Conservation (phyloP, 2,797 vertebrate species). For the Lophotriccus pileatus region DNA sequence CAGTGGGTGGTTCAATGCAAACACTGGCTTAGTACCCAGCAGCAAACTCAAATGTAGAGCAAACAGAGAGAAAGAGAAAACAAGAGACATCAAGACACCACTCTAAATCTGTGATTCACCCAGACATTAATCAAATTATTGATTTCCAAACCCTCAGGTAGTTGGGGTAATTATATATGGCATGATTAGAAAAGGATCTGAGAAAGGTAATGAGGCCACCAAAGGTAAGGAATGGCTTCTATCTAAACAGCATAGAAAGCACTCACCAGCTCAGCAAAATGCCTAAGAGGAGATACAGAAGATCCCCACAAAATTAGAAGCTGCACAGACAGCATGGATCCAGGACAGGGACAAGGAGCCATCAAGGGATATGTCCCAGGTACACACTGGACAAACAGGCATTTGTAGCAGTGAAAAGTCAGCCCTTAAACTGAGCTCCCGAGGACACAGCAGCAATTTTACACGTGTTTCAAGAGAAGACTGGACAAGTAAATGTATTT, state of each 20-base stretch:
- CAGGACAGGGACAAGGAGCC: not conserved
- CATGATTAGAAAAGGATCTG: not conserved
- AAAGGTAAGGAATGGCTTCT: not conserved
- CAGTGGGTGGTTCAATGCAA: not conserved
- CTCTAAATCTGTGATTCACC: not conserved
- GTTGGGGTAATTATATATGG: not conserved
- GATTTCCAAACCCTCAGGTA: not conserved
- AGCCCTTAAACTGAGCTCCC: not conserved
- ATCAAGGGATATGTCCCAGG: rapidly evolving
- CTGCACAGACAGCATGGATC: not conserved
- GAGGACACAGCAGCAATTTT: not conserved
- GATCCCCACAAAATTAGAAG: not conserved
- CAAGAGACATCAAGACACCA: not conserved
- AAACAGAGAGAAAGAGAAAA: not conserved
- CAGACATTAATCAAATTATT: not conserved
- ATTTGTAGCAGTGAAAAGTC: not conserved
- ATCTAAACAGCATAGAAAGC: not conserved
- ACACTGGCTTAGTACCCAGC: not conserved
- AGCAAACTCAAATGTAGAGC: not conserved
- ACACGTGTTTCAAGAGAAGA: not conserved
- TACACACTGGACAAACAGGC: not conserved
- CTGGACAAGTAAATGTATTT: not conserved
- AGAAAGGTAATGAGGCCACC: not conserved
- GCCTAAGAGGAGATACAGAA: not conserved
- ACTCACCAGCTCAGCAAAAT: not conserved